Evolutionary conservation across 2,888 invertebrate species (phyloP).

Genomic region (Phragmatobia fuliginosa): DNA sequence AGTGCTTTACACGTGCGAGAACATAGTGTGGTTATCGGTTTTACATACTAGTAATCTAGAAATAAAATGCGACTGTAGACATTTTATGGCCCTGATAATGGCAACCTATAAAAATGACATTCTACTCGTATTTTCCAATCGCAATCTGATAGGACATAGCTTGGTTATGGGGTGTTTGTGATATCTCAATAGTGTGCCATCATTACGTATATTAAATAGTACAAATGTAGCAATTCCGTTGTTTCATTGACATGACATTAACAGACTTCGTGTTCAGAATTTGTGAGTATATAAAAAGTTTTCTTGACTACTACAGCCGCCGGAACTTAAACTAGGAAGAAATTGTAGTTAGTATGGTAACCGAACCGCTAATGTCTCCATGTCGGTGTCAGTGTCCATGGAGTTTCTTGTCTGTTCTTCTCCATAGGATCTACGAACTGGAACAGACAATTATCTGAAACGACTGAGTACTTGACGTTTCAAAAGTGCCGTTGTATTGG

Average conservation of each 20-base stretch:
- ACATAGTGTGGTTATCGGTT: not conserved
- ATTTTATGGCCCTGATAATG: conserved; percentile 15
- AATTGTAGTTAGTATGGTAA: too few species aligned
- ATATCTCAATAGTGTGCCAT: conserved; percentile 4
- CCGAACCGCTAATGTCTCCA: too few species aligned
- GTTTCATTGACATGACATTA: not conserved
- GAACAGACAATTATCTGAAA: too few species aligned
- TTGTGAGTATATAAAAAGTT: too few species aligned
- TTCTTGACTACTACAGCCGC: too few species aligned
- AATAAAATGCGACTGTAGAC: conserved; percentile 9
- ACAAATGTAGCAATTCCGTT: not conserved
- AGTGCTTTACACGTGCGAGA: not conserved
- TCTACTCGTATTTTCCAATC: conserved; percentile 28
- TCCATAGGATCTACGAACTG: too few species aligned
- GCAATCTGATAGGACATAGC: conserved; percentile 4
- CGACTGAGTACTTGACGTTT: too few species aligned
- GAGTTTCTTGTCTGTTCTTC: too few species aligned
- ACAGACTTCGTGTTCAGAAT: too few species aligned
- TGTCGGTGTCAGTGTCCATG: too few species aligned
- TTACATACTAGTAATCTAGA: conserved; percentile 9
- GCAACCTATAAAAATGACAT: conserved; percentile 18
- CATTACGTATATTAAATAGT: not conserved
- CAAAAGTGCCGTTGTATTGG: too few species aligned
- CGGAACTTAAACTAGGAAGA: too few species aligned
- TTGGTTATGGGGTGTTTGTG: not conserved